Evolutionary conservation across 1,140 invertebrate species (phyloP), one percentile per base, ranked within the genome.

Genomic region (Drosophila kohkoa): DNA sequence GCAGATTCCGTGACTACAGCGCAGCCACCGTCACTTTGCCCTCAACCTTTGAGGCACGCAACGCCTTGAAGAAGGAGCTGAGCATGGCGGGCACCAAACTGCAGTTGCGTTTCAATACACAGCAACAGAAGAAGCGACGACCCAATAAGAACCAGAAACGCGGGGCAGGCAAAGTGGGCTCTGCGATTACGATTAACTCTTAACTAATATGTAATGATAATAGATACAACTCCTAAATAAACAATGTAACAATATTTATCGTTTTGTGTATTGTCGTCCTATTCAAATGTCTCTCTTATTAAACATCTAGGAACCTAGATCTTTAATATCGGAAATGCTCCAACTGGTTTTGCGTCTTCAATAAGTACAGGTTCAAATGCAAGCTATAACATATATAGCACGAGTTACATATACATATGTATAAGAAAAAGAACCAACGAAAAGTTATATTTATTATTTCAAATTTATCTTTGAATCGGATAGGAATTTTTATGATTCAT

Each of bases 21-120:
- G 71, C 86, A 7, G 90, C 90, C 5, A 82, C 90, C 5, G 74
- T 92, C 1, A 92, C 90, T 7, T 46, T 92, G 20, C 86, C 87
- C 38, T 75, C 90, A 0, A 92, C 90, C 5, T 58, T 71, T 46
- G 90, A 91, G 55, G 90, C 90, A 10, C 73, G 90, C 5, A 75
- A 73, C 10, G 81, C 77, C 16, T 28, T 90, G 2, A 92, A 92
- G 20, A 38, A 82, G 16, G 64, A 92, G 11, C 54, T 81, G 5
- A 78, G 60, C 13, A 54, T 92, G 16, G 58, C 59, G 11, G 87
- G 90, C 51, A 90, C 65, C 20, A 69, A 86, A 28, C 59, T 92
- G 0, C 11, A 60, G 7, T 32, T 92, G 38, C 88, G 82, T 2
- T 92, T 89, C 13, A 82, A 92, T 49, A 90, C 75, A 1, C 76